phyloP scores from a whole-genome alignment of 37 sponge, comb jelly and placozoan species.

The Cladorhizidae sp. region DNA sequence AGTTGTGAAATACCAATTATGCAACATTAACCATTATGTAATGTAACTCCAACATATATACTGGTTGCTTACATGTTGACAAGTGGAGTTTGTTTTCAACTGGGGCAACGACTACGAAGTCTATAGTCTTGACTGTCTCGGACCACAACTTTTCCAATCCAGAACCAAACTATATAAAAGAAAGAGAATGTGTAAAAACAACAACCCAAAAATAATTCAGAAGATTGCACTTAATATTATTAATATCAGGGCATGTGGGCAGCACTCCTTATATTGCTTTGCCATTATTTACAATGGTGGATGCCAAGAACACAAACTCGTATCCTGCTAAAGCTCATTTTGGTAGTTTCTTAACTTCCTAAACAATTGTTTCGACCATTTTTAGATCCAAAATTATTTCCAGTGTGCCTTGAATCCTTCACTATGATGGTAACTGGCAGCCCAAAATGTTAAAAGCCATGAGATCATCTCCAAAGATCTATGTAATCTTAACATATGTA shows the following conservation, averaged over 20 bases:
- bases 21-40: not conserved
- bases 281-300: not conserved
- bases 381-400: no score
- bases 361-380: not conserved
- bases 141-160: constrained; percentile 4
- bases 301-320: no score
- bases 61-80: constrained; percentile 9
- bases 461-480: no score
- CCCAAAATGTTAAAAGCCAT: no score
- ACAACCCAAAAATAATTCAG: no score
- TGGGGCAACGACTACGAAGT: constrained; percentile 22
- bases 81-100: constrained; percentile 14
- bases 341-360: not conserved
- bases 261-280: no score
- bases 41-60: not conserved
- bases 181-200: not conserved
- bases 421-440: no score
- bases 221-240: no score
- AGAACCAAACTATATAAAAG: constrained; percentile 22
- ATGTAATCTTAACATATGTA: no score
- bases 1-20: not conserved
- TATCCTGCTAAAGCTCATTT: no score
- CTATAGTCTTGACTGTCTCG: not conserved
- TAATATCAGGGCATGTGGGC: no score
- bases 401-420: no score